Percentiles rank a stretch among this genome's conserved stretches.
Conservation (phyloP, 2,797 vertebrate species). For the Aphelocoma californica region DNA sequence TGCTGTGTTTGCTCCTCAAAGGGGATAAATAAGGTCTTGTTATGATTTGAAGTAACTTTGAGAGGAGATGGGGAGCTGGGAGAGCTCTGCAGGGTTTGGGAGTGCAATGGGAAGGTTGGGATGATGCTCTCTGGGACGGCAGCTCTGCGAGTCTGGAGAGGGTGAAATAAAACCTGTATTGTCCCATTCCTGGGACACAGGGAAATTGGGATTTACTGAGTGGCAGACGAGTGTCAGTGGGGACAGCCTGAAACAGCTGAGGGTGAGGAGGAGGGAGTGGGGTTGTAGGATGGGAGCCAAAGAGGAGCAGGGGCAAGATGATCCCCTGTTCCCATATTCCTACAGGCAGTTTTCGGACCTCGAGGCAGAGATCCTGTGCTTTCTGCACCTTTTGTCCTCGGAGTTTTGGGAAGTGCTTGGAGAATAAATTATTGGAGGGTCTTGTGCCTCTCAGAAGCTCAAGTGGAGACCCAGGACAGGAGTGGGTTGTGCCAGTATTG, state of each 20-base stretch:
- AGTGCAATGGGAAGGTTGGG: rapidly evolving
- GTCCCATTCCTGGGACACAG: rapidly evolving
- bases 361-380: rapidly evolving
- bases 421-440: not conserved
- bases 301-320: not conserved
- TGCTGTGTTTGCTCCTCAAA: rapidly evolving
- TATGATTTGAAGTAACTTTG: not conserved
- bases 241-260: not conserved
- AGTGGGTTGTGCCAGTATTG: not conserved
- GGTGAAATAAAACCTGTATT: not conserved
- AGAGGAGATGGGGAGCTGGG: not conserved
- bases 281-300: not conserved
- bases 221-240: rapidly evolving
- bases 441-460: not conserved
- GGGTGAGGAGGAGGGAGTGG: not conserved
- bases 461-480: not conserved
- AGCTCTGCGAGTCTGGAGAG: not conserved
- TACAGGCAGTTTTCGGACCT: rapidly evolving
- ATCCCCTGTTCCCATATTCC: not conserved
- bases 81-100: not conserved
- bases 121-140: rapidly evolving
- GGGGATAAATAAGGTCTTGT: not conserved
- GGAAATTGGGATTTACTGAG: not conserved
- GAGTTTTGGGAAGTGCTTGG: not conserved
- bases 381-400: not conserved